Evolutionary conservation across 2,797 vertebrate genomes (phyloP).

Genomic region (Dromococcyx pavoninus): DNA sequence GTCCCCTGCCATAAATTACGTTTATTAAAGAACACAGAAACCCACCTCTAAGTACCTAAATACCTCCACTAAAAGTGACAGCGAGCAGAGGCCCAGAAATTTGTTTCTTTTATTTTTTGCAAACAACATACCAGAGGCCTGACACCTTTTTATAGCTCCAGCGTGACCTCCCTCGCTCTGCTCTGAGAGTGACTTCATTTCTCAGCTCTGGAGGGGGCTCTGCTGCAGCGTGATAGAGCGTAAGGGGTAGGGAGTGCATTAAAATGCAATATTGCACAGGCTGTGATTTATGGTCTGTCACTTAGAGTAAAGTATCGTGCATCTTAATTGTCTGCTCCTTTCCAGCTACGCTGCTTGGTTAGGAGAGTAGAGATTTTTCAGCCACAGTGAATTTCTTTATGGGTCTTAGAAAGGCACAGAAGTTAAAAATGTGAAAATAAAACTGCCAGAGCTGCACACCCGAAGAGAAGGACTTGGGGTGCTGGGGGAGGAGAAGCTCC

Average conservation of each 20-base stretch:
- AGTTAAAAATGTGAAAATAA: background rate
- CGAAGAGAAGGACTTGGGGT: too few species aligned
- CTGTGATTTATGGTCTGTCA: slow-evolving; percentile 50
- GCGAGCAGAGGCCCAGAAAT: background rate
- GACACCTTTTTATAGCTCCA: slow-evolving; percentile 39
- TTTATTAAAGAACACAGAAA: background rate
- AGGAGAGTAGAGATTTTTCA: background rate
- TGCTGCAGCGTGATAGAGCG: background rate
- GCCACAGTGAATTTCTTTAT: background rate
- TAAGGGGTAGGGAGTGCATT: background rate
- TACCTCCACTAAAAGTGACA: background rate
- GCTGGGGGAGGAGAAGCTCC: too few species aligned
- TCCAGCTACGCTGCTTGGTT: background rate
- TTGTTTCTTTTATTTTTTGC: slow-evolving; percentile 7
- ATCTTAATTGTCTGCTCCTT: slow-evolving; percentile 49
- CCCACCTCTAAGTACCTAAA: background rate
- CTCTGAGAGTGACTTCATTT: slow-evolving; percentile 12
- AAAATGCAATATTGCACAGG: slow-evolving; percentile 33
- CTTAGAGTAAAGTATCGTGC: background rate
- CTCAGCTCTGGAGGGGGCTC: background rate
- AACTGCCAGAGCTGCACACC: background rate
- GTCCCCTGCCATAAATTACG: background rate
- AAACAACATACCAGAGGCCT: background rate
- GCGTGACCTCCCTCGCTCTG: background rate
- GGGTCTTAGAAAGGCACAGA: background rate